These are phyloP conservation scores for Psilanteris sp. DNA, from an alignment of 1,140 invertebrate genomes.

Conservation along the genomic window DNA sequence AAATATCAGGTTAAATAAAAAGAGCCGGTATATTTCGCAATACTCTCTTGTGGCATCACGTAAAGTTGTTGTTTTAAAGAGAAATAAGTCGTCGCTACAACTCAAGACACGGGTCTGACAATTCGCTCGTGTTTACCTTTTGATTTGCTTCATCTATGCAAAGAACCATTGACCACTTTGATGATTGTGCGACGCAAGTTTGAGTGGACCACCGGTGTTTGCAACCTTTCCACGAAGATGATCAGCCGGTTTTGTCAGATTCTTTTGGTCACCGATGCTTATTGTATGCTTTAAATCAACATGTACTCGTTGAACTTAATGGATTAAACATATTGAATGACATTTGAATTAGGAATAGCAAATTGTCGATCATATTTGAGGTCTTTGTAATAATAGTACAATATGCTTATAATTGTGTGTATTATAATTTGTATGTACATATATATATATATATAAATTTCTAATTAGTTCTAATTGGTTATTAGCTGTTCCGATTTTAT, in stretches of 20 bases:
- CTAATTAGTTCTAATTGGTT: too few relatives aligned
- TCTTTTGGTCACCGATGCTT: slow-evolving; percentile 30
- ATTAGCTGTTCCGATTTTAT: too few relatives aligned
- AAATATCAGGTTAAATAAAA: slow-evolving; percentile 47
- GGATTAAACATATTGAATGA: neutral
- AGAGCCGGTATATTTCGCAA: slow-evolving; percentile 33
- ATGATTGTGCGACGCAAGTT: slow-evolving; percentile 37
- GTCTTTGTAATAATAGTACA: too few relatives aligned
- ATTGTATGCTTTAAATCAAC: slow-evolving; percentile 31
- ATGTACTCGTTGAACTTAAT: slow-evolving; percentile 11
- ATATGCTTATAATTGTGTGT: too few relatives aligned
- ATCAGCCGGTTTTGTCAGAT: slow-evolving; percentile 51
- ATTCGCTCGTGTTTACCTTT: slow-evolving; percentile 47
- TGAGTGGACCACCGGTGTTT: slow-evolving; percentile 54
- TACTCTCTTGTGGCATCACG: slow-evolving; percentile 65
- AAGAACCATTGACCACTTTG: slow-evolving; percentile 54
- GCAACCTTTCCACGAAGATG: slow-evolving; percentile 51
- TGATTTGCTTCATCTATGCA: slow-evolving; percentile 61
- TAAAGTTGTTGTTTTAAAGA: slow-evolving; percentile 68
- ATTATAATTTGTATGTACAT: too few relatives aligned
- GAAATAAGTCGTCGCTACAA: slow-evolving; percentile 46
- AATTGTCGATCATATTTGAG: too few relatives aligned
- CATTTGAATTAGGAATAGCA: too few relatives aligned
- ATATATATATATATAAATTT: too few relatives aligned
- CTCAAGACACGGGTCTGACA: slow-evolving; percentile 43